A percentile compares a stretch with the other conserved stretches of the same genome.
These are phyloP conservation scores for Microcaecilia unicolor DNA, from an alignment of 2,797 vertebrate genomes.

Conservation along the genomic window DNA sequence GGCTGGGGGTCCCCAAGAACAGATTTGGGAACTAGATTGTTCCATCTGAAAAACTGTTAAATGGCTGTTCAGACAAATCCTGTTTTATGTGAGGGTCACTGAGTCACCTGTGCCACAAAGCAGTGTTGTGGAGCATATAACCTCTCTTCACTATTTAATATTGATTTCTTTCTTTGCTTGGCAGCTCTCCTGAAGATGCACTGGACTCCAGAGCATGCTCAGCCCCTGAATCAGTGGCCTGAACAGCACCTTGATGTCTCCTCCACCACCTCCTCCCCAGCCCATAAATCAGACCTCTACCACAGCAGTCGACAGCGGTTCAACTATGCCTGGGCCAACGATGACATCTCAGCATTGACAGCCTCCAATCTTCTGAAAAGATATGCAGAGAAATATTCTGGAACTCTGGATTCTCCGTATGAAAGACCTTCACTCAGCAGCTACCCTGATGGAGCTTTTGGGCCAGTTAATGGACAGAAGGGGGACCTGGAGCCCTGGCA, in stretches of 20 bases:
- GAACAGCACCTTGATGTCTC: conserved; percentile 97
- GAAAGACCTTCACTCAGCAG: conserved; percentile 70
- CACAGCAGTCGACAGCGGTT: conserved; percentile 69
- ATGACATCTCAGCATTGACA: conserved; percentile 92
- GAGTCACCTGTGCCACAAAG: not conserved
- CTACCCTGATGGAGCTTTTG: conserved; percentile 77
- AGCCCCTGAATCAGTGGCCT: conserved; percentile 96
- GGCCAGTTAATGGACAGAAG: conserved; percentile 68
- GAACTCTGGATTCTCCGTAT: conserved; percentile 80
- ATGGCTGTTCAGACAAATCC: too few species aligned
- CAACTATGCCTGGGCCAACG: conserved; percentile 94
- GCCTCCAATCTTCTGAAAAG: conserved; percentile 95
- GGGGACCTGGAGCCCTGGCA: conserved; percentile 84
- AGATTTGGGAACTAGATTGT: too few species aligned
- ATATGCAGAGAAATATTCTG: conserved; percentile 94
- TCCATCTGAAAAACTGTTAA: too few species aligned
- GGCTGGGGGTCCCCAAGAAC: too few species aligned
- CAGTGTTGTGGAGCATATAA: not conserved
- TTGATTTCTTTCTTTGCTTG: not conserved
- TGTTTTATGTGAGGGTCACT: too few species aligned
- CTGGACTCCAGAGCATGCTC: conserved; percentile 99
- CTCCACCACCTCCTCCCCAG: conserved; percentile 89
- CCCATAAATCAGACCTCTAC: conserved; percentile 86
- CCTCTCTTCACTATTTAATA: too few species aligned
- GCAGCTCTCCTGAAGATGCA: conserved; percentile 96